Evolutionary conservation across 2,113 vertebrate species (phyloP).

Genomic region (cat (Felis catus)): DNA sequence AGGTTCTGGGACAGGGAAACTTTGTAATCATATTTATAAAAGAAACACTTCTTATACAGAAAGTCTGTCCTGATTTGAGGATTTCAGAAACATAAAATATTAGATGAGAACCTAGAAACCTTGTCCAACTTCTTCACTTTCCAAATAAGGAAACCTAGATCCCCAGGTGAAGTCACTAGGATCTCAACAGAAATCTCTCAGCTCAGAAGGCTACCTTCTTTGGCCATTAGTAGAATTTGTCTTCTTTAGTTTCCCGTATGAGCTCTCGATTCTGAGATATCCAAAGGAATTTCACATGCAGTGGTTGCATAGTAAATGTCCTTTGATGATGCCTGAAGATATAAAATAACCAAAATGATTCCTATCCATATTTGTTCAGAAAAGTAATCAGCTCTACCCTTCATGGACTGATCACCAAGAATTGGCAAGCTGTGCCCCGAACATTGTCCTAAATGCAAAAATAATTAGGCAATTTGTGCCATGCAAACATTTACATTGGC

Average conservation of each 20-base stretch:
- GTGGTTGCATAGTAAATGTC: not conserved
- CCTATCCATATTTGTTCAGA: not conserved
- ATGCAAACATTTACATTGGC: not conserved
- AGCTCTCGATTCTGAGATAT: conserved; percentile 2
- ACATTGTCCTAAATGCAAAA: not conserved
- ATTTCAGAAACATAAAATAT: not conserved
- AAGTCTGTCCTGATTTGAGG: not conserved
- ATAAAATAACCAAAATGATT: not conserved
- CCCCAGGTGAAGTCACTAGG: not conserved
- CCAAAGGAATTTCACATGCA: not conserved
- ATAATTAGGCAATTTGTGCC: not conserved
- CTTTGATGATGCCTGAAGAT: not conserved
- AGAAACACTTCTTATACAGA: not conserved
- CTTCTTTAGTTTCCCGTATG: not conserved
- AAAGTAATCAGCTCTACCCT: not conserved
- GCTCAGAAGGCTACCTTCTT: not conserved
- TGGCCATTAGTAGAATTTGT: not conserved
- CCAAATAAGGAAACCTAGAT: not conserved
- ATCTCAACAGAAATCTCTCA: not conserved
- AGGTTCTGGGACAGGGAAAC: not conserved
- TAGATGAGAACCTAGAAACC: not conserved
- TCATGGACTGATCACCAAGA: not conserved
- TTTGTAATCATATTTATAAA: not conserved
- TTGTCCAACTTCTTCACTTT: not conserved
- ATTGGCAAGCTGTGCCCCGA: not conserved